A percentile compares a stretch with the other conserved stretches of the same genome.
Evolutionary conservation across 2,797 vertebrate genomes (phyloP).

Genomic region (Lemur catta): DNA sequence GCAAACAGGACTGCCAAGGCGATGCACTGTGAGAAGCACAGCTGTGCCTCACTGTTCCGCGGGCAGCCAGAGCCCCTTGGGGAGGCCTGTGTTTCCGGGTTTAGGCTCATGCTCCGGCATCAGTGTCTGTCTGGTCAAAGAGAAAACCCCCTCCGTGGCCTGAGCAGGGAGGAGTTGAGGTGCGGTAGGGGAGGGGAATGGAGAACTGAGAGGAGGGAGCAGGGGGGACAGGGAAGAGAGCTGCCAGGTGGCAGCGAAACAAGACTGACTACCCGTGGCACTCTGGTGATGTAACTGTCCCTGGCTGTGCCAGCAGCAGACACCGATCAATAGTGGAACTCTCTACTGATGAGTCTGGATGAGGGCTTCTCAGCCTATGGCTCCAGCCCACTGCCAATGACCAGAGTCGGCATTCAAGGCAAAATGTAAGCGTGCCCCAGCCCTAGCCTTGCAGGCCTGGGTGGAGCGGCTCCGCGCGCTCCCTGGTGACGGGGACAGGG

Average conservation of each 20-base stretch:
- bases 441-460: neutral
- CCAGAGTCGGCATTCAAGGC: neutral
- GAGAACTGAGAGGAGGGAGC: neutral
- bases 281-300: fast-evolving
- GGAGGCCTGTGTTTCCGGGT: neutral
- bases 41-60: fast-evolving
- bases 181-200: fast-evolving
- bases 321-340: neutral
- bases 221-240: neutral
- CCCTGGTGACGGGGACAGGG: fast-evolving
- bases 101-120: neutral
- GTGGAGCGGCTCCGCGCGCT: no score
- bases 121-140: neutral
- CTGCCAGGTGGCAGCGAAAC: neutral
- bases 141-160: neutral
- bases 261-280: neutral
- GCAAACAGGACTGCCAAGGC: neutral
- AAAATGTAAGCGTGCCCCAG: fast-evolving
- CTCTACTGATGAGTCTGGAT: neutral
- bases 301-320: neutral
- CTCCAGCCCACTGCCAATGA: neutral
- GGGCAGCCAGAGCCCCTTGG: neutral
- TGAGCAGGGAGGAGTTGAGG: neutral
- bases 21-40: neutral
- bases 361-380: neutral